phyloP scores from a whole-genome alignment of 1,140 invertebrate species.

The Drosophila kurseongensis region DNA sequence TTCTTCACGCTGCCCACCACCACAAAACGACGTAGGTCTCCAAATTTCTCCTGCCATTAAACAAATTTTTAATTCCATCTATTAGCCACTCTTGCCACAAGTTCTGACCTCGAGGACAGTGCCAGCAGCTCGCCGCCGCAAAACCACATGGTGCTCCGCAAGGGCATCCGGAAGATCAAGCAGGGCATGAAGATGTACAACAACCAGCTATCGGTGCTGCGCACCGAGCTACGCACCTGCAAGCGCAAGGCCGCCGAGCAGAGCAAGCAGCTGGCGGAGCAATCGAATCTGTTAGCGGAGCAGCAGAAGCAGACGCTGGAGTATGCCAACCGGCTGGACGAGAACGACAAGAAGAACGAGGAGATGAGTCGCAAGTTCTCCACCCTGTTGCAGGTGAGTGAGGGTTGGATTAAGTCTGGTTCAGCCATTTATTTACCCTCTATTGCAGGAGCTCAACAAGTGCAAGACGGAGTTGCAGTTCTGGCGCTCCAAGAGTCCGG shows the following conservation, averaged over 20 bases:
- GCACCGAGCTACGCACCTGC: slow-evolving; percentile 90
- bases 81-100: slow-evolving; percentile 65
- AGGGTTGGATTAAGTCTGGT: fast-evolving
- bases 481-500: slow-evolving; percentile 94
- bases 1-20: slow-evolving; percentile 85
- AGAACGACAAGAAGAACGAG: slow-evolving; percentile 95
- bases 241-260: slow-evolving; percentile 92
- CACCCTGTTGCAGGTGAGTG: slow-evolving; percentile 91
- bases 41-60: too few species aligned
- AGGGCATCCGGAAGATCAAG: slow-evolving; percentile 93
- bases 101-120: slow-evolving; percentile 85
- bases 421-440: slow-evolving; percentile 4
- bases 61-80: not conserved
- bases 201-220: slow-evolving; percentile 90
- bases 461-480: slow-evolving; percentile 95
- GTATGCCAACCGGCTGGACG: slow-evolving; percentile 92
- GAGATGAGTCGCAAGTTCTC: slow-evolving; percentile 94
- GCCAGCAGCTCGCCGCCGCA: slow-evolving; percentile 88
- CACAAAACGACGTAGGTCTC: slow-evolving; percentile 69
- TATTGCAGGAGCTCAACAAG: slow-evolving; percentile 91
- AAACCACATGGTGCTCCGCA: slow-evolving; percentile 93
- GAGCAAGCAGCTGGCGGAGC: slow-evolving; percentile 92
- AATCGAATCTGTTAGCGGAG: slow-evolving; percentile 91
- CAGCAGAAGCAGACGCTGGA: slow-evolving; percentile 92
- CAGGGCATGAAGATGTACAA: slow-evolving; percentile 95